Evolutionary conservation across 2,888 invertebrate genomes (phyloP), one percentile per base, ranked within the genome.

Genomic region (Theretra japonica): DNA sequence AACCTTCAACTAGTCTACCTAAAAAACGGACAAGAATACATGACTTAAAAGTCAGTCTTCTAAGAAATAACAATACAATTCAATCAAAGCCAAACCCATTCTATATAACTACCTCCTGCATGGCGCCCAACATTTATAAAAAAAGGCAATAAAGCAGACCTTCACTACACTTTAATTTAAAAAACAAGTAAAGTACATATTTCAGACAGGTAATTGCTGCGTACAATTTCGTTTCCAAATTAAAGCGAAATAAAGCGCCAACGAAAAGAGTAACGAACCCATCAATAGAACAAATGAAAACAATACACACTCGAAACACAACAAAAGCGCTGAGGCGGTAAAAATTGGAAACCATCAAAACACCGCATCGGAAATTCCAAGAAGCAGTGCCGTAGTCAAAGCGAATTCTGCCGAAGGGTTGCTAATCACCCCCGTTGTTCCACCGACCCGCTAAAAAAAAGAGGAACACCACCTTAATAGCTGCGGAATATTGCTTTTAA

Each of bases 401-500:
- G 84, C 81, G 83, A 80, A 77, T 77, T 81, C 80, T 82, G 85
- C 83, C 80, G 81, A 86, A 41, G 87, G 87, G 89, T 83, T 80
- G 85, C 86, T 88, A 88, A 89, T 88, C 86, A 87, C 86, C 85
- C 65, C 83, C 83, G 87, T 89, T 88, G 87, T 89, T 86, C 81
- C 82, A 82, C 78, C 75, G 78, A 77, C 80, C 80, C 19, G 77
- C 73, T 79, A 79, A 79, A 77, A 81, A 81, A 82, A 76, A 69
- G 69, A 58, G 76, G 81, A 80, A 82, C 78, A 81, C 82, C 80
- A 82, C 79, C 81, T 81, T 83, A 80, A 84, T 80, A 81, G 77
- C 77, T 73, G 72, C 70, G 25, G 76, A 80, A 81, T 83, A 76
- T 80, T 79, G 73, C 73, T 76, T 79, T 80, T 74, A 48, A 69